These are phyloP conservation scores for Sinocyclocheilus anophthalmus DNA, from an alignment of 2,113 vertebrate genomes.

Conservation along the genomic window DNA sequence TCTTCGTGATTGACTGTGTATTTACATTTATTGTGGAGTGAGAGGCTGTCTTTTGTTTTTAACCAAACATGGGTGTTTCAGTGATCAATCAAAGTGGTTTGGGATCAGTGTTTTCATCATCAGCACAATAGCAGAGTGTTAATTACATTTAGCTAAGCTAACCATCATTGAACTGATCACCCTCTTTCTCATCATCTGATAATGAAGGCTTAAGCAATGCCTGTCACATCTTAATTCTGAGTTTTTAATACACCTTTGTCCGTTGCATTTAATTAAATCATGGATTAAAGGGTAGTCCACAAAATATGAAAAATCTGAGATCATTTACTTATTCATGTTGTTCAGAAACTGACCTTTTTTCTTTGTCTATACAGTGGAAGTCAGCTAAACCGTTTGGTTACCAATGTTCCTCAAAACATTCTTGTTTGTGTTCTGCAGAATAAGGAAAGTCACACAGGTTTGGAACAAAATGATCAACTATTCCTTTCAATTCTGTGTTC, in stretches of 20 bases:
- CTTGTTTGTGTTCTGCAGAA: neutral
- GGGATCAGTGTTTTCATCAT: constrained; percentile 9
- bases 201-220: neutral
- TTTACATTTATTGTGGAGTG: neutral
- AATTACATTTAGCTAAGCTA: neutral
- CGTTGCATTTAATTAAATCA: neutral
- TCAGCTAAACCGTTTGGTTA: neutral
- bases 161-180: neutral
- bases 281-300: neutral
- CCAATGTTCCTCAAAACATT: neutral
- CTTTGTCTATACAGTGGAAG: neutral
- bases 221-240: neutral
- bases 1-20: neutral
- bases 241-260: neutral
- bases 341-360: neutral
- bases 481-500: neutral
- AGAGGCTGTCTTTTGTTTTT: neutral
- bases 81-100: constrained; percentile 9
- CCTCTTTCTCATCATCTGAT: constrained; percentile 9
- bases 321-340: neutral
- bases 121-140: constrained; percentile 13
- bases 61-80: constrained; percentile 1
- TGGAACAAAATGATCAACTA: neutral
- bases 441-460: neutral
- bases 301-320: neutral